Evolutionary conservation across 1,140 invertebrate species (phyloP).

Genomic region (Mylabris phalerata): DNA sequence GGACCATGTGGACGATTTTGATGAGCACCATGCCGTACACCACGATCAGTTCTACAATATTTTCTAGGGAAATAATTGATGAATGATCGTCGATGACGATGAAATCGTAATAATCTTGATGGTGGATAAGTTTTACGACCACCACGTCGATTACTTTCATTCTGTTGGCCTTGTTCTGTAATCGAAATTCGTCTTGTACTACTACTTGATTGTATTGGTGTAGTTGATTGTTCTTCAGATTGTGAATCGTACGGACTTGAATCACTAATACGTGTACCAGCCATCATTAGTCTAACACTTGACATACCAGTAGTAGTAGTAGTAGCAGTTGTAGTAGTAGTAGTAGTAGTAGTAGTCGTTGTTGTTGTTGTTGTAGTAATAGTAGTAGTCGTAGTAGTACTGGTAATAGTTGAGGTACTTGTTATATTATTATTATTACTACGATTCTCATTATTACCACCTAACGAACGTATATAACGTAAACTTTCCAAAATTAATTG

Average conservation of each 20-base stretch:
- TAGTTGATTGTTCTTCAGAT: slow-evolving; percentile 19
- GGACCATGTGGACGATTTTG: neutral
- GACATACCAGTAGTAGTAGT: slow-evolving; percentile 25
- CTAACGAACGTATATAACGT: slow-evolving; percentile 43
- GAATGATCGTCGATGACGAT: slow-evolving; percentile 23
- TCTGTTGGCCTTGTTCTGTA: slow-evolving; percentile 4
- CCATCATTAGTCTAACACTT: slow-evolving; percentile 41
- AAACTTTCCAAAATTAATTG: slow-evolving; percentile 58
- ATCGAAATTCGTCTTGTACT: slow-evolving; percentile 7
- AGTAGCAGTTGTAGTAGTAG: neutral
- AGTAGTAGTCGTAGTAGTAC: no score
- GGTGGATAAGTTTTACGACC: slow-evolving; percentile 34
- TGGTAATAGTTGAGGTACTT: neutral
- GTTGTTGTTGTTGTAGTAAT: no score
- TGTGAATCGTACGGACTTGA: slow-evolving; percentile 32
- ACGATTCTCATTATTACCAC: no score
- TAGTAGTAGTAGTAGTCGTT: neutral
- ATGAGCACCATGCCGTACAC: slow-evolving; percentile 4
- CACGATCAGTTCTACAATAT: slow-evolving; percentile 8
- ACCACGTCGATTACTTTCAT: slow-evolving; percentile 10
- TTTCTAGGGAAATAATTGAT: slow-evolving; percentile 27
- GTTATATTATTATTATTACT: no score
- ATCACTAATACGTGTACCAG: slow-evolving; percentile 40
- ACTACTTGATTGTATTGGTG: slow-evolving; percentile 10
- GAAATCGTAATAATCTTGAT: slow-evolving; percentile 26